Evolutionary conservation across 92 coral and sea anemone genomes (phyloP), one percentile per base, ranked within the genome.

Genomic region (Actinernus sp.): DNA sequence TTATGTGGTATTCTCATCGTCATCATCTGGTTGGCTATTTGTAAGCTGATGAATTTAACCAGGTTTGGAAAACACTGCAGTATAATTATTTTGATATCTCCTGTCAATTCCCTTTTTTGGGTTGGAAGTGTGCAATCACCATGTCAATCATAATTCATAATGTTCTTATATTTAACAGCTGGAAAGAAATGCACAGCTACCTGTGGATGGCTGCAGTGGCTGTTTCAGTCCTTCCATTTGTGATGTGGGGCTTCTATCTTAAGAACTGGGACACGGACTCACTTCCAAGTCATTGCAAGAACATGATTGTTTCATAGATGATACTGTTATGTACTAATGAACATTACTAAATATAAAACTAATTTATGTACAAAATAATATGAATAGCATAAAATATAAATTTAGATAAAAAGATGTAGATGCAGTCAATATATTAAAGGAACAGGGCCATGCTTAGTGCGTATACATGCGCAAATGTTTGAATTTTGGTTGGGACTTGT

Each of bases 231-330:
- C 34, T 68, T 22, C 89, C 89, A 12, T 83, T 83, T 55, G 45
- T 83, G 17, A 40, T 83, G 0, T 83, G 73, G 74, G 73, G 78
- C 3, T 49, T 65, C 47, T 63, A 74, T 55, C 4, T 68, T 37
- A 46, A 57, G 28, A 75, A 83, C 25, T 68, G 66, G 89, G 89
- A 83, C 44, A 26, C 49, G 27, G 51, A 65, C 9, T 51, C 89
- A 17, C 62, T 74, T 2, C 83, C 79, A 34, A 58, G 56, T 52
- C 89, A 83, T 55, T 83, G 89, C 73, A 83, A 83, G 73, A 79
- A 76, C 60, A 61, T 83, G 41, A 74, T 83, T 28, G 33, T 52
- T 2, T 33, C 66, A 10, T 59, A 59, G 50, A 59, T 1, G 33
- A 1, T 30, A 18, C 4, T n/a, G 21, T 26, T 16, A 2, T 12